Evolutionary conservation across 1,140 invertebrate genomes (phyloP).

Genomic region (Lucilia cuprina): DNA sequence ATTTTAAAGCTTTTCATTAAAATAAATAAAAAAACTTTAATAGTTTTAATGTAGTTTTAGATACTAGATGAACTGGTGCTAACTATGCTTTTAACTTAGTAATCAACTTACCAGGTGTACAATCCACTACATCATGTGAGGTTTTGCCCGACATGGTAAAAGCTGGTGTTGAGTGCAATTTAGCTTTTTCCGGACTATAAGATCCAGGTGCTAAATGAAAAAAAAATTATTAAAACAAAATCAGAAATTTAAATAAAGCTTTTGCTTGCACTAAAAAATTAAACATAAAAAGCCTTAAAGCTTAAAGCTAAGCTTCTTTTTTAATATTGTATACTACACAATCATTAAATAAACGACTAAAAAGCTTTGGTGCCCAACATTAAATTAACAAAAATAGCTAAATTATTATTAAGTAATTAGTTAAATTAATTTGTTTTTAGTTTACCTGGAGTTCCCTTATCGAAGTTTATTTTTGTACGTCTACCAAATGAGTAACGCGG

Average conservation of each 20-base stretch:
- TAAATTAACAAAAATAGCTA: background rate
- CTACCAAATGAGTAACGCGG: conserved; percentile 63
- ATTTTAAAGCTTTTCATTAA: too few species aligned
- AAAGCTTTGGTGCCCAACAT: background rate
- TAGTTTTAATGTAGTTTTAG: too few species aligned
- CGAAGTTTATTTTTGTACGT: conserved; percentile 62
- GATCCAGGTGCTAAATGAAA: conserved; percentile 64
- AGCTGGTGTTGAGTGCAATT: conserved; percentile 68
- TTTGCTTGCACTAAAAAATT: background rate
- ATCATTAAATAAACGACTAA: background rate
- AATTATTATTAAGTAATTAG: background rate
- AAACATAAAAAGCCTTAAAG: background rate
- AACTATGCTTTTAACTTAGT: background rate
- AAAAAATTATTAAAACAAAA: conserved; percentile 19
- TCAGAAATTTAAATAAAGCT: conserved; percentile 42
- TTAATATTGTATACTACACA: background rate
- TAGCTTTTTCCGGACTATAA: conserved; percentile 72
- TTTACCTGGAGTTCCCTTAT: conserved; percentile 64
- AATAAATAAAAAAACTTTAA: too few species aligned
- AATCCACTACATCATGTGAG: conserved; percentile 31
- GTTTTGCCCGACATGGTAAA: conserved; percentile 58
- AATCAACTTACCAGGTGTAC: conserved; percentile 47
- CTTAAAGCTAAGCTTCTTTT: background rate
- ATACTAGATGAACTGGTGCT: too few species aligned
- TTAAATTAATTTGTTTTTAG: background rate